Conservation (phyloP, 92 coral and sea anemone genomes). For the Epizoanthus ramosus region DNA sequence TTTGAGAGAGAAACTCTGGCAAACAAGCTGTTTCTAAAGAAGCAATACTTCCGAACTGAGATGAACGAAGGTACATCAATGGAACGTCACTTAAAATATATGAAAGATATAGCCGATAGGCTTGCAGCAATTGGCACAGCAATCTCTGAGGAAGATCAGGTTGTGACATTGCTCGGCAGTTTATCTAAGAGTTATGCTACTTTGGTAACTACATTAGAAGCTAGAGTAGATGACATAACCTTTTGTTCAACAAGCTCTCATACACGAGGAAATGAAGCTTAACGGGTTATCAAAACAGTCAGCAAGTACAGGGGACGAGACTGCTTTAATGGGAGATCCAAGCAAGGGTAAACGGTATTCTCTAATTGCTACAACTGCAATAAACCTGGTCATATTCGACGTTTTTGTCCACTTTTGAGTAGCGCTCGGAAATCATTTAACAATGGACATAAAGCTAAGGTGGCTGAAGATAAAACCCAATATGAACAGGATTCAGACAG, state of each 20-base stretch:
- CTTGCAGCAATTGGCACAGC: slow-evolving; percentile 58
- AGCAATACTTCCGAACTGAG: slow-evolving; percentile 48
- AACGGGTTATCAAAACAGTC: slow-evolving; percentile 15
- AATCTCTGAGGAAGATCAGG: slow-evolving; percentile 48
- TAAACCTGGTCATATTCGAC: slow-evolving; percentile 47
- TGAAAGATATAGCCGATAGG: slow-evolving; percentile 50
- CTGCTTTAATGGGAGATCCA: slow-evolving; percentile 41
- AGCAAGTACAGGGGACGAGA: slow-evolving; percentile 11
- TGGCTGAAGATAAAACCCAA: slow-evolving; percentile 27
- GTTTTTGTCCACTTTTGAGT: slow-evolving; percentile 39
- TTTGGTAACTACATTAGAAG: slow-evolving; percentile 57
- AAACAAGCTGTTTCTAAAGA: slow-evolving; percentile 53
- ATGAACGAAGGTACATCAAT: slow-evolving; percentile 51
- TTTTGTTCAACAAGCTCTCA: slow-evolving; percentile 53
- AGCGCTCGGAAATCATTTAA: not conserved
- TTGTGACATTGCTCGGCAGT: slow-evolving; percentile 49
- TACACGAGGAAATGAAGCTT: slow-evolving; percentile 54
- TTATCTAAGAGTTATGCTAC: slow-evolving; percentile 48
- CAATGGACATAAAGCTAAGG: slow-evolving; percentile 46
- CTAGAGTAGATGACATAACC: slow-evolving; percentile 48
- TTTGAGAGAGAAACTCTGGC: slow-evolving; percentile 46
- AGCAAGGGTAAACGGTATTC: slow-evolving; percentile 24
- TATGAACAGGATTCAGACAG: slow-evolving; percentile 21
- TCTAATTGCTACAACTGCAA: slow-evolving; percentile 47
- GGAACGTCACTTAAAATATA: slow-evolving; percentile 57